Evolutionary conservation across 2,797 vertebrate species (phyloP).

Genomic region (Syngnathus rostellatus): DNA sequence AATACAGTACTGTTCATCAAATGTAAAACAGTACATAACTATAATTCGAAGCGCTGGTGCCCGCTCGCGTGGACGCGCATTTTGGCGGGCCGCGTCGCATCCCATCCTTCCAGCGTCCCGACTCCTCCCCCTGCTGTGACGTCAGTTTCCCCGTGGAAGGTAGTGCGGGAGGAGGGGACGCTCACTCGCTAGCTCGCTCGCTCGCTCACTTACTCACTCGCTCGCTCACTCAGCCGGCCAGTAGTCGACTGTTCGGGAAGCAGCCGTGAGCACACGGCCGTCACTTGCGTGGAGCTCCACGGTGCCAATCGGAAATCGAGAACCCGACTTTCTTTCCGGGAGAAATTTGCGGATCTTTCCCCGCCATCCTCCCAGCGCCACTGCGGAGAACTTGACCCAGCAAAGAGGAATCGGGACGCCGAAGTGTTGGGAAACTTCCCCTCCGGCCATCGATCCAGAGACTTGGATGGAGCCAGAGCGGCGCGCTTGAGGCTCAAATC

Average conservation of each 20-base stretch:
- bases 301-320: background rate
- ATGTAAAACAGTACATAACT: no score
- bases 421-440: constrained; percentile 57
- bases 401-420: constrained; percentile 1
- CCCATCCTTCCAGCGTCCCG: constrained; percentile 19
- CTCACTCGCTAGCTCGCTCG: background rate
- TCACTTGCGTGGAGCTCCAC: background rate
- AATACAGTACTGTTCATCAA: no score
- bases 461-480: constrained; percentile 54
- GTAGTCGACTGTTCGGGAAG: constrained; percentile 15
- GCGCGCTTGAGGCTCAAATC: constrained; percentile 6
- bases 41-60: no score
- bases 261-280: background rate
- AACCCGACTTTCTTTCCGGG: background rate
- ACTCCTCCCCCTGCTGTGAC: constrained; percentile 63
- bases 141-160: constrained; percentile 56
- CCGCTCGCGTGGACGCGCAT: no score
- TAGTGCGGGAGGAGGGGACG: constrained; percentile 18
- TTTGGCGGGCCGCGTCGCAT: no score
- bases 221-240: background rate
- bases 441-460: constrained; percentile 20
- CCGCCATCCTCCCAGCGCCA: background rate
- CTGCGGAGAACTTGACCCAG: constrained; percentile 32
- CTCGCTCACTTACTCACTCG: background rate
- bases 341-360: constrained; percentile 11